Conservation (phyloP, 2,888 invertebrate species). For the Cyaniris semiargus region DNA sequence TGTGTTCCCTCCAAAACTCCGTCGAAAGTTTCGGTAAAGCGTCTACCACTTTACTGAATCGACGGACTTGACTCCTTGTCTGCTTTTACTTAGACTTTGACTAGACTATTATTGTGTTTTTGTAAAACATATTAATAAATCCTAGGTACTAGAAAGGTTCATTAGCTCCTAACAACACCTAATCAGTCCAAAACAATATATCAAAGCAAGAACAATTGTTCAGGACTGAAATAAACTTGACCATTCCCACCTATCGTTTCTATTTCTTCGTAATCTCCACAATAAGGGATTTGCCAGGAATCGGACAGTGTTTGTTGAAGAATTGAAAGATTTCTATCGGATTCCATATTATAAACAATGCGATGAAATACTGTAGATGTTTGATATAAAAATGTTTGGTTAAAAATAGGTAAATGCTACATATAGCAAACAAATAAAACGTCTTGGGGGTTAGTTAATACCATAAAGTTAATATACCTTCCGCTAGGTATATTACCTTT, state of each 20-base stretch:
- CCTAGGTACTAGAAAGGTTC: neutral
- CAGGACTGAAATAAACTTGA: neutral
- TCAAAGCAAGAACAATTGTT: neutral
- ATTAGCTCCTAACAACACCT: neutral
- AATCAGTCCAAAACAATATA: neutral
- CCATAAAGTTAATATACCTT: no score
- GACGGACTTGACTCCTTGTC: no score
- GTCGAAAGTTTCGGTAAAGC: no score
- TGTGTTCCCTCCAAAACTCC: no score
- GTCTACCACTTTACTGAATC: no score
- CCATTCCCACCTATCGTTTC: neutral
- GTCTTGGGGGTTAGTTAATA: no score
- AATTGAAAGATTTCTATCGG: constrained; percentile 1
- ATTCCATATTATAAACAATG: neutral
- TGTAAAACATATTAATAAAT: no score
- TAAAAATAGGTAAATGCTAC: neutral
- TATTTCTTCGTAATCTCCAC: neutral
- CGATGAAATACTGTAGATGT: neutral
- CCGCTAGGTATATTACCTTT: no score
- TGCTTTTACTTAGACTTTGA: no score
- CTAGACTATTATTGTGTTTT: no score
- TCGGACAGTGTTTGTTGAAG: neutral
- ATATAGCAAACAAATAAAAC: no score
- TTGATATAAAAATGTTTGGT: neutral
- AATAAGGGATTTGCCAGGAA: neutral